Conservation (phyloP, 2,113 vertebrate genomes). For the Pachypanchax playfairii region DNA sequence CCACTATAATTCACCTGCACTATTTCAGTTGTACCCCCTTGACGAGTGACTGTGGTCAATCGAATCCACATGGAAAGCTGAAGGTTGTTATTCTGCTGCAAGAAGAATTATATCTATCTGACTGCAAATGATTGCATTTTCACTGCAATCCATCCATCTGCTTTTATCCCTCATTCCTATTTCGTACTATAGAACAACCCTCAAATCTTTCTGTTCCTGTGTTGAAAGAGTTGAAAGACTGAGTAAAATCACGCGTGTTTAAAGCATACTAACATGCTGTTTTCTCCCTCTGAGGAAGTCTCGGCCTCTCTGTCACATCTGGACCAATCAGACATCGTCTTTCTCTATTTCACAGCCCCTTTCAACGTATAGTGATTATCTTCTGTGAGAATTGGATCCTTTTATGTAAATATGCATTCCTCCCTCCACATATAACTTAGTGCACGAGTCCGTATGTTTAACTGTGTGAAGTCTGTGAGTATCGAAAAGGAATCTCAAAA, state of each 20-base stretch:
- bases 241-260: too few relatives aligned
- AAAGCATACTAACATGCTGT: conserved; percentile 61
- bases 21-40: conserved; percentile 64
- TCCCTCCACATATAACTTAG: conserved; percentile 19
- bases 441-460: conserved; percentile 16
- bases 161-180: conserved; percentile 61
- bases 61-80: conserved; percentile 64
- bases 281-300: conserved; percentile 59
- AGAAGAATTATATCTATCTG: conserved; percentile 68
- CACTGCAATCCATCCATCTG: conserved; percentile 60
- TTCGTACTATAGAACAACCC: conserved; percentile 56
- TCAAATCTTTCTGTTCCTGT: too few relatives aligned
- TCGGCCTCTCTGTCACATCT: conserved; percentile 55
- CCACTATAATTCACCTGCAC: conserved; percentile 54
- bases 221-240: too few relatives aligned
- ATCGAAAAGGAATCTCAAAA: conserved; percentile 1
- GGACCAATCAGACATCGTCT: conserved; percentile 56
- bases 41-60: conserved; percentile 70
- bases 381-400: conserved; percentile 63
- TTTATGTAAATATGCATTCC: conserved; percentile 73
- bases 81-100: conserved; percentile 52
- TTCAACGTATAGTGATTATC: conserved; percentile 70
- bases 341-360: conserved; percentile 58
- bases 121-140: conserved; percentile 75
- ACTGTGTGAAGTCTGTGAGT: conserved; percentile 4